These are phyloP conservation scores for Drosophila trichaetosa DNA, from an alignment of 2,888 invertebrate species.

Conservation along the genomic window DNA sequence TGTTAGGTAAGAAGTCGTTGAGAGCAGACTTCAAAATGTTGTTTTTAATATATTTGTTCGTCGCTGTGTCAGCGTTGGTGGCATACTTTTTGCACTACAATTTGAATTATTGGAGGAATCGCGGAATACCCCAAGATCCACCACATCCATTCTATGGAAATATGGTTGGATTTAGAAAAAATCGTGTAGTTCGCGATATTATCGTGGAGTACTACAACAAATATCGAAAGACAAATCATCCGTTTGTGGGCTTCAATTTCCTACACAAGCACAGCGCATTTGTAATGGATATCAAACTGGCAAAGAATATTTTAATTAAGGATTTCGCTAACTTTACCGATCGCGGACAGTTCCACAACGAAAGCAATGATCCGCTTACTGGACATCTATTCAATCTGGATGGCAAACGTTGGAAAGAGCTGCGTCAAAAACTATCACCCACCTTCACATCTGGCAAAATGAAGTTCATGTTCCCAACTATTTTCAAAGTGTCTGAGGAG, in stretches of 20 bases:
- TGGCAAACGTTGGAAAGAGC: constrained; percentile 84
- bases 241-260: constrained; percentile 70
- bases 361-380: constrained; percentile 82
- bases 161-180: constrained; percentile 44
- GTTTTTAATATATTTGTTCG: constrained; percentile 46
- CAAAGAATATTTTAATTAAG: constrained; percentile 58
- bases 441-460: constrained; percentile 80
- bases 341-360: constrained; percentile 80
- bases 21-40: constrained; percentile 29
- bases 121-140: constrained; percentile 52
- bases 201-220: constrained; percentile 56
- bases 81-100: constrained; percentile 45
- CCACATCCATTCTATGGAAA: constrained; percentile 58
- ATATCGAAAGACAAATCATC: constrained; percentile 40
- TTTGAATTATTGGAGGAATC: constrained; percentile 50
- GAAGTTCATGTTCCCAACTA: constrained; percentile 74
- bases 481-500: constrained; percentile 58
- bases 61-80: constrained; percentile 44
- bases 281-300: constrained; percentile 59
- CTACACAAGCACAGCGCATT: constrained; percentile 59
- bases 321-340: constrained; percentile 82
- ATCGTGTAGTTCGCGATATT: constrained; percentile 37
- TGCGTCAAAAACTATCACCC: constrained; percentile 83
- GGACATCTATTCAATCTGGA: constrained; percentile 82
- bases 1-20: not conserved